Evolutionary conservation across 2,797 vertebrate genomes (phyloP).

Genomic region (Helicolenus hilgendorfi): DNA sequence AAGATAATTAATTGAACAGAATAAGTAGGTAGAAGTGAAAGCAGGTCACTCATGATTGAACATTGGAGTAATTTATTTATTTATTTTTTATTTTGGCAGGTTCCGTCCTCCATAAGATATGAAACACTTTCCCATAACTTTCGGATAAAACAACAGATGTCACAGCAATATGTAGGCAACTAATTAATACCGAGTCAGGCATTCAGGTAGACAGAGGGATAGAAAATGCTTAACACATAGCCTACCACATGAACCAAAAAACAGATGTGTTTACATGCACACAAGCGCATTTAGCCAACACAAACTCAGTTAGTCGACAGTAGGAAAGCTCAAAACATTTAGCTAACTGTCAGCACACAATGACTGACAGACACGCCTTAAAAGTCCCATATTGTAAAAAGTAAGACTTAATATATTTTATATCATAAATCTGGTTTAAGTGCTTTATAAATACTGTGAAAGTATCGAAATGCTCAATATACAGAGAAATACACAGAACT

Average conservation of each 20-base stretch:
- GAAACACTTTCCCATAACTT: not conserved
- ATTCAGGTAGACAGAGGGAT: too few species aligned
- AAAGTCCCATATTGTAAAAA: too few species aligned
- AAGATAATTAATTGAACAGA: not conserved
- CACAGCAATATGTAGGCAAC: too few species aligned
- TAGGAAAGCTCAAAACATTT: not conserved
- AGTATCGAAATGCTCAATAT: too few species aligned
- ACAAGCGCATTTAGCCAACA: not conserved
- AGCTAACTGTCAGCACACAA: too few species aligned
- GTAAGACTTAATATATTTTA: too few species aligned
- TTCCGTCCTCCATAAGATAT: not conserved
- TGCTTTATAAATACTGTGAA: too few species aligned
- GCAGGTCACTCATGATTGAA: not conserved
- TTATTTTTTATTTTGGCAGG: too few species aligned
- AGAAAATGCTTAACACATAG: too few species aligned
- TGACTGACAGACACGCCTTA: too few species aligned
- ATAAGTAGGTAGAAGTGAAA: not conserved
- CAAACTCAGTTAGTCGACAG: not conserved
- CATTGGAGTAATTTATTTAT: rapidly evolving
- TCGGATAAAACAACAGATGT: not conserved
- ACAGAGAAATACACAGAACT: too few species aligned
- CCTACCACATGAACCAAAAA: not conserved
- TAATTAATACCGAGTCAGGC: not conserved
- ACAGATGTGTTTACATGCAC: not conserved
- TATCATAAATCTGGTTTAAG: too few species aligned